Evolutionary conservation across 2,113 vertebrate genomes (phyloP).

Genomic region (Talpa occidentalis): DNA sequence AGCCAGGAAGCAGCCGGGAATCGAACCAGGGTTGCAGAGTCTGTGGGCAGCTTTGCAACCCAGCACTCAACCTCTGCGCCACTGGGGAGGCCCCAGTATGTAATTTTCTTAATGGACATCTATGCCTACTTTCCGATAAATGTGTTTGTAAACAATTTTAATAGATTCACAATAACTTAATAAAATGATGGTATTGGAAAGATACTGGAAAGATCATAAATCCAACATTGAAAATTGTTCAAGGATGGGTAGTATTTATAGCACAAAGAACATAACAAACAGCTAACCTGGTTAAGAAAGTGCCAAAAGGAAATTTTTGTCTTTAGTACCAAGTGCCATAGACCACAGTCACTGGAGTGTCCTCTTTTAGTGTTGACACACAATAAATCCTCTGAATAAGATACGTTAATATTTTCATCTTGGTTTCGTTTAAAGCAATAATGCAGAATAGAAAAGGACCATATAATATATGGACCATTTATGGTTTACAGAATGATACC

Average conservation of each 20-base stretch:
- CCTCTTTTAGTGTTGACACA: background rate
- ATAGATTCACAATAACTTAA: background rate
- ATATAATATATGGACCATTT: background rate
- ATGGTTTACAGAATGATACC: background rate
- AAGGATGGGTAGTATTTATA: background rate
- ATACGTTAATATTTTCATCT: background rate
- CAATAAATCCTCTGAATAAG: background rate
- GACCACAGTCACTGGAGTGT: background rate
- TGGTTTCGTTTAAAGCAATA: background rate
- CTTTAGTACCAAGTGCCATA: background rate
- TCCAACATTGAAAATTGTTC: background rate
- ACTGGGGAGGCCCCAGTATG: no score
- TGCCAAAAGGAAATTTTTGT: background rate
- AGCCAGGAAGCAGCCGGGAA: no score
- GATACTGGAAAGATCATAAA: background rate
- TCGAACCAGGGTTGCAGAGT: no score
- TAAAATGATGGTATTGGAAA: background rate
- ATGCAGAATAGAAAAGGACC: background rate
- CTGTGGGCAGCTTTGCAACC: no score
- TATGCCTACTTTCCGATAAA: background rate
- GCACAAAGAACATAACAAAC: background rate
- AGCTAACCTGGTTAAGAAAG: background rate
- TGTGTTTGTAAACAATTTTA: no score
- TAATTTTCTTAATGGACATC: background rate
- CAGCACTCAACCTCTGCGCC: no score